Conservation (phyloP, 2,888 invertebrate species). For the Phytoseiulus persimilis region DNA sequence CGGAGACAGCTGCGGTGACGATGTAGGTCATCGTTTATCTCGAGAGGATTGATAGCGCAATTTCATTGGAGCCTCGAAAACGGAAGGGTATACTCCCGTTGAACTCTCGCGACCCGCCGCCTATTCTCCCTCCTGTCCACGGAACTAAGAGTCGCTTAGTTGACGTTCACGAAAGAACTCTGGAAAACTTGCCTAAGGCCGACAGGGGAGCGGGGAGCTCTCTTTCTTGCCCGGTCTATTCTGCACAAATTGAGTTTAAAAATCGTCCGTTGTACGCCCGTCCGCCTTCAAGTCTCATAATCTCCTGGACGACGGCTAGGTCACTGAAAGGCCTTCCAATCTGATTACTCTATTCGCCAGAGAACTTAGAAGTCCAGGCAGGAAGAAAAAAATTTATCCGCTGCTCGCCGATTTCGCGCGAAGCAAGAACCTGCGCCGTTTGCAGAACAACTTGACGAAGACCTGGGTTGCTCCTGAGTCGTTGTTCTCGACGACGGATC, state of each 20-base stretch:
- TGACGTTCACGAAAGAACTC: not conserved
- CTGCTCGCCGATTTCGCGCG: not conserved
- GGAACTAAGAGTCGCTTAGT: not conserved
- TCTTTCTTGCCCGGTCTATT: not conserved
- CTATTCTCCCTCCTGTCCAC: not conserved
- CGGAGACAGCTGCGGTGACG: no score
- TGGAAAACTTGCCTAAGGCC: not conserved
- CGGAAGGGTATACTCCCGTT: not conserved
- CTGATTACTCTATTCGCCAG: not conserved
- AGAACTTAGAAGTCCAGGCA: not conserved
- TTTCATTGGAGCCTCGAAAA: not conserved
- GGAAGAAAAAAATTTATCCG: not conserved
- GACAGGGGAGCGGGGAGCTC: not conserved
- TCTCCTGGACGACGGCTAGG: constrained; percentile 5
- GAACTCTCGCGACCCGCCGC: not conserved
- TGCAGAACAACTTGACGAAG: not conserved
- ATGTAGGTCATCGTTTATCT: not conserved
- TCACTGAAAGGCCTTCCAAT: not conserved
- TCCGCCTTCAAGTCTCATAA: not conserved
- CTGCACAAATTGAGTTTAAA: constrained; percentile 5
- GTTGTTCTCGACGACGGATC: no score
- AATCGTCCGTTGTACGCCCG: not conserved
- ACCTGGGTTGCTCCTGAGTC: no score
- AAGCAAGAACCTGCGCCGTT: not conserved
- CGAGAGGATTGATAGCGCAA: not conserved